Base-by-base conservation (phyloP, 2,888 invertebrate species). In the Eretmocerus hayati region DNA sequence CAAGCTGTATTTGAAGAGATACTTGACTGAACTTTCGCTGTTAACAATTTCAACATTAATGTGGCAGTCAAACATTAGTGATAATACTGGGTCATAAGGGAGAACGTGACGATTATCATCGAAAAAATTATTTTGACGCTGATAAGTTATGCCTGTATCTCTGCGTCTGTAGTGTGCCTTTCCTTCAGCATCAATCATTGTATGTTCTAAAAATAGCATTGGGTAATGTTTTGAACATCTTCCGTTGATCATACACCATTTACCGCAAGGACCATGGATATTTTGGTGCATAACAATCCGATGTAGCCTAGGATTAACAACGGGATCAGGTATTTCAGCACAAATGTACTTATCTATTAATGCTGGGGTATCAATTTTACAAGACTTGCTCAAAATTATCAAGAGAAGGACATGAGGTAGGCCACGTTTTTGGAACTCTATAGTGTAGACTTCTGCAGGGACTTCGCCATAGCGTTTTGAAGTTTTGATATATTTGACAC, bases 121-220 rank as follows among this genome's bases (percentile, higher is more conserved):
- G 5, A 9, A 8, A 33, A 6, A 62, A 55, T 49, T 4, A 58
- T 40, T 37, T n/a, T 5, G 9, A 11, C 33, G 4, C 11, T 23
- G 5, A 43, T 21, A 32, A 18, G 8, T 20, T 2, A 49, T 44
- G 26, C 2, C 22, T 33, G 5, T 23, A 21, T 49, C 40, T 33
- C 40, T 38, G 20, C 44, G 16, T 22, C 33, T 32, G 40, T 49
- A 45, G 23, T 18, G 6, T 11, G 49, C 41, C 36, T 49, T 45
- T 16, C 49, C 45, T 11, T 21, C 23, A 16, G 5, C 9, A 36
- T 9, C 19, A 5, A 36, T 18, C 2, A 5, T 16, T 4, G 45
- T 45, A 19, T 38, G 2, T 6, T 36, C 18, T 11, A 4, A 16
- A 30, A 38, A 45, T 38, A 15, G 13, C 20, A 38, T 45, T 13